Base-by-base conservation (phyloP, 2,888 invertebrate species). In the Eupithecia tripunctaria region DNA sequence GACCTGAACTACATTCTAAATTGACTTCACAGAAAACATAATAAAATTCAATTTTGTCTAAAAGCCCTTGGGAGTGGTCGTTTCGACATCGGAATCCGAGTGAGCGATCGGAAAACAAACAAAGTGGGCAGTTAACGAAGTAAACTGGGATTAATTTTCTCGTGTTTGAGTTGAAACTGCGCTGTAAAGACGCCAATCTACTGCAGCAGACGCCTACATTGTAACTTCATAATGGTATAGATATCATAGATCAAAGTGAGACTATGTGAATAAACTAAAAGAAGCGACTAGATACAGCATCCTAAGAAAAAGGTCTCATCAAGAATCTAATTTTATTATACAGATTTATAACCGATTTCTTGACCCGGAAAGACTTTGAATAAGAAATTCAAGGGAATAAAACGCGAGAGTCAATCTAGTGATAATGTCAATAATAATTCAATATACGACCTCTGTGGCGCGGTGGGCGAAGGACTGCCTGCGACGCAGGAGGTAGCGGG, bases 71-170 rank as follows among this genome's bases (percentile, higher is more conserved):
- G 25, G 64, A 64, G 38, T 64, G 64, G 43, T 47, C 32, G 63
- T 69, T 27, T 41, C 62, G 62, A 32, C 64, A 62, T 64, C 25
- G 56, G 70, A 68, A 74, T 63, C 67, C 67, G 67, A 88, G 79
- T 83, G 85, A 85, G 80, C 78, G 74, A 85, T 85, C 80, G 83
- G 83, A 87, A 87, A 88, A 84, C 82, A 86, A 84, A 85, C 82
- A 84, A 81, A 82, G 71, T 79, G 79, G 80, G 80, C 82, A 81
- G 84, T 85, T 85, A 88, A 85, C 85, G 84, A 85, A 87, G 86
- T 85, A 82, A 88, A 86, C 86, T 81, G 80, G 80, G 83, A 88
- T 89, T 88, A 88, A 89, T 87, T 88, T 87, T 82, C 82, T 84
- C 80, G 78, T 88, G 88, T 89, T 90, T 88, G 86, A 86, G 85